Base-by-base conservation (phyloP, 1,140 invertebrate genomes). In the Leptinotarsa lineolata region DNA sequence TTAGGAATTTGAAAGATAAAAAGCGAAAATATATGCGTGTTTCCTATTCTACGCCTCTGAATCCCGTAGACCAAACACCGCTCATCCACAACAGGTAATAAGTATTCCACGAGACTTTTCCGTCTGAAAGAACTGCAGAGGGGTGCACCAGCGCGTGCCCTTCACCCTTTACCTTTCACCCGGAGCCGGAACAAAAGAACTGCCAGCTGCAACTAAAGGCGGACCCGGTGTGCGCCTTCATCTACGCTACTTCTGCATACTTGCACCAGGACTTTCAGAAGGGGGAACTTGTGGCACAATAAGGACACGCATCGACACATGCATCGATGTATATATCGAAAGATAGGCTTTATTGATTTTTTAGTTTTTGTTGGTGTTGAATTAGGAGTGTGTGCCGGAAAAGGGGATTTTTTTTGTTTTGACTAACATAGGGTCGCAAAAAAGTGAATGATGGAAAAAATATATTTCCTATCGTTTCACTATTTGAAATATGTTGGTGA, bases 131-230 rank as follows among this genome's bases (percentile, higher is more conserved):
- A 70, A 20, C 54, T 12, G 15, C 20, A 15, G 44, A n/a, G 21
- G 63, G 30, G 70, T 48, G 24, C n/a, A 64, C 54, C 61, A 67
- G 74, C 75, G 72, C 75, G 75, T 77, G 75, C 72, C 73, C 64
- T 72, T 60, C 75, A 77, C 75, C 75, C 75, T 77, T 77, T 77
- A 77, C 75, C 72, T 77, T 77, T 77, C 75, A 77, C 75, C 75
- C 72, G 21, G 65, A 70, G 48, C 30, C 63, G 63, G 21, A 77
- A 77, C 75, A 77, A 77, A 77, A 69, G 48, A 64, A 46, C 66
- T 66, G 72, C 65, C 75, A 77, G 75, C 72, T 74, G 75, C 72
- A 74, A 39, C 66, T 46, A 11, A 46, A 39, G 44, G 39, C 66
- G 16, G 20, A 30, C 20, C 61, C 20, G 61, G 24, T 30, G 60